Conservation (phyloP, 1,140 invertebrate species). For the Drosophila insularis region DNA sequence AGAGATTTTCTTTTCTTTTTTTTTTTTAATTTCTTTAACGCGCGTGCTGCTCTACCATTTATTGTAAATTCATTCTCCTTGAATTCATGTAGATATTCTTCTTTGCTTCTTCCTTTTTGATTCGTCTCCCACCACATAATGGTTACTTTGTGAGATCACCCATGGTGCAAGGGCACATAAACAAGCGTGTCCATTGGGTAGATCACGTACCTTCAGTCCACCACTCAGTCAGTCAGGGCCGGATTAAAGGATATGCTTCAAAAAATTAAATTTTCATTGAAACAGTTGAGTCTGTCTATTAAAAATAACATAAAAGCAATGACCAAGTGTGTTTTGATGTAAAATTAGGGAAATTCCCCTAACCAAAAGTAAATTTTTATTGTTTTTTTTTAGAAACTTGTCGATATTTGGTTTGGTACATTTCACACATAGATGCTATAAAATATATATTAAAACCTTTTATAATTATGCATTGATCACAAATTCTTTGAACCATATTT, state of each 20-base stretch:
- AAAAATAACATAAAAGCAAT: no score
- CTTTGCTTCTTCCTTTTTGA: constrained; percentile 8
- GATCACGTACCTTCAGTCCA: constrained; percentile 4
- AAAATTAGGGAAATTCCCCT: no score
- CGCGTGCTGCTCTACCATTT: constrained; percentile 52
- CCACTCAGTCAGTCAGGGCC: background rate
- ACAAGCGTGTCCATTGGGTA: constrained; percentile 8
- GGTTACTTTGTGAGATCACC: constrained; percentile 31
- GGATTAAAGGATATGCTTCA: background rate
- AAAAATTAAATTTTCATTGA: no score
- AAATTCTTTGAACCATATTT: no score
- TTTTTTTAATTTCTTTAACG: constrained; percentile 39
- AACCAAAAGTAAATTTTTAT: no score
- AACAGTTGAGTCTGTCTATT: no score
- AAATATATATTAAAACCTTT: no score
- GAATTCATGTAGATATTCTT: constrained; percentile 19
- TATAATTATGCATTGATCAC: no score
- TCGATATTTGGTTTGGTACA: no score
- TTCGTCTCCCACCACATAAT: constrained; percentile 23
- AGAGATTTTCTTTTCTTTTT: constrained; percentile 10
- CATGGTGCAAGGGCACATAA: constrained; percentile 22
- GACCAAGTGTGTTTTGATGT: no score
- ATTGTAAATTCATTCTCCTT: constrained; percentile 39
- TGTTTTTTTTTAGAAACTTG: no score
- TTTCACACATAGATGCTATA: no score